phyloP scores from a whole-genome alignment of 2,888 invertebrate species.

The Xanthia togata region DNA sequence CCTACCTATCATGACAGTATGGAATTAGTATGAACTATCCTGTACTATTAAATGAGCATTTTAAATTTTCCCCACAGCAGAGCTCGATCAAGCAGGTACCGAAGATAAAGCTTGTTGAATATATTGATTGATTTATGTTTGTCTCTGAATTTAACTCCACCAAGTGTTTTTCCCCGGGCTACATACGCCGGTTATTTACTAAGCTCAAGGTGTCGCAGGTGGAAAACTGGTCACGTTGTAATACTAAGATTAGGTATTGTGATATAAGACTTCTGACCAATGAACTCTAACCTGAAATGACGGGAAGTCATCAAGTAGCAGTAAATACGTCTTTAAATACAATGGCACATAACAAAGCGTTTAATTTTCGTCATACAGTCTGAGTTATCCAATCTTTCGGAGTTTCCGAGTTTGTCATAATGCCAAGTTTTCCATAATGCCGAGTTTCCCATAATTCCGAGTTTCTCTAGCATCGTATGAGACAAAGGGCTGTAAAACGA shows the following conservation, averaged over 20 bases:
- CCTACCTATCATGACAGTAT: too few relatives aligned
- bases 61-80: too few relatives aligned
- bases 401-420: constrained; percentile 31
- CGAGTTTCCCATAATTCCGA: constrained; percentile 37
- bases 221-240: constrained; percentile 39
- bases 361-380: constrained; percentile 35
- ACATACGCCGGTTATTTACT: neutral
- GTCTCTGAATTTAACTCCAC: neutral
- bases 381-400: constrained; percentile 45
- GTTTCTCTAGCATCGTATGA: constrained; percentile 45
- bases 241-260: constrained; percentile 20
- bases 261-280: constrained; percentile 36
- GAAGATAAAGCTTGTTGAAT: neutral
- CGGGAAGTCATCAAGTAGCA: constrained; percentile 38
- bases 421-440: constrained; percentile 16
- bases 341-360: constrained; percentile 48
- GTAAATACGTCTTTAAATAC: constrained; percentile 36
- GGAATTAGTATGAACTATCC: too few relatives aligned
- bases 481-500: constrained; percentile 56
- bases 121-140: neutral
- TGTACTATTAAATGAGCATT: too few relatives aligned
- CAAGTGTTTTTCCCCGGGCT: constrained; percentile 4
- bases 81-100: too few relatives aligned
- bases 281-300: constrained; percentile 52
- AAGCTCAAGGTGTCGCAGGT: neutral